phyloP scores from a whole-genome alignment of 1,140 invertebrate species.

The Ceratina australensis region DNA sequence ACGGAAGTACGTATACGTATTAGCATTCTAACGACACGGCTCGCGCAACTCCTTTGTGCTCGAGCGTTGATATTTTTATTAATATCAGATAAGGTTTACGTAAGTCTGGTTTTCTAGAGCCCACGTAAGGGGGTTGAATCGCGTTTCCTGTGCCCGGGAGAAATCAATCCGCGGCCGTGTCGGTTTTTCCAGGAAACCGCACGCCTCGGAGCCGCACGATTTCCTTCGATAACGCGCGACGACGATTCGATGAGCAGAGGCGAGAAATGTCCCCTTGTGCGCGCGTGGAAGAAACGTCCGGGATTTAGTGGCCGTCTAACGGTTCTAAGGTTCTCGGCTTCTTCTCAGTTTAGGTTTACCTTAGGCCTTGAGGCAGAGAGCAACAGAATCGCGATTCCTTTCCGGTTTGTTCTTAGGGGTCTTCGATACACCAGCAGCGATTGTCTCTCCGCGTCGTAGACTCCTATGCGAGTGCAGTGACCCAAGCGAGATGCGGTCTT shows the following conservation, averaged over 20 bases:
- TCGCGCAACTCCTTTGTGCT: neutral
- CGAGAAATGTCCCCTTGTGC: slow-evolving; percentile 4
- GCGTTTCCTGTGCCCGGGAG: slow-evolving; percentile 5
- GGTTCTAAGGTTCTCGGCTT: slow-evolving; percentile 23
- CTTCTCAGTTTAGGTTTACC: slow-evolving; percentile 21
- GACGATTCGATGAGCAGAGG: slow-evolving; percentile 37
- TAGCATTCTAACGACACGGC: neutral
- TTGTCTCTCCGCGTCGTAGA: neutral
- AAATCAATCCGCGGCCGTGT: slow-evolving; percentile 36
- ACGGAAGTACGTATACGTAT: neutral
- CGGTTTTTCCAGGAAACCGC: slow-evolving; percentile 36
- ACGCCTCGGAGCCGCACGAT: slow-evolving; percentile 17
- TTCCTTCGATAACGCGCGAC: slow-evolving; percentile 32
- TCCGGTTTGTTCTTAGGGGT: slow-evolving; percentile 11
- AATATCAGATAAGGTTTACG: slow-evolving; percentile 4
- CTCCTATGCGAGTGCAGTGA: neutral
- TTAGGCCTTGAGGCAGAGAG: neutral
- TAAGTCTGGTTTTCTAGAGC: slow-evolving; percentile 11
- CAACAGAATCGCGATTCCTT: slow-evolving; percentile 22
- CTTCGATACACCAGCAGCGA: neutral
- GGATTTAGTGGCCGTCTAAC: slow-evolving; percentile 35
- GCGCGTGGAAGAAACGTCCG: too few relatives aligned
- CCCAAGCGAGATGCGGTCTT: neutral
- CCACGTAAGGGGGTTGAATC: slow-evolving; percentile 22
- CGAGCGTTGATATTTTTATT: neutral